These are phyloP conservation scores for Melanerpes aurifrons DNA, from an alignment of 2,113 vertebrate species.

Conservation along the genomic window DNA sequence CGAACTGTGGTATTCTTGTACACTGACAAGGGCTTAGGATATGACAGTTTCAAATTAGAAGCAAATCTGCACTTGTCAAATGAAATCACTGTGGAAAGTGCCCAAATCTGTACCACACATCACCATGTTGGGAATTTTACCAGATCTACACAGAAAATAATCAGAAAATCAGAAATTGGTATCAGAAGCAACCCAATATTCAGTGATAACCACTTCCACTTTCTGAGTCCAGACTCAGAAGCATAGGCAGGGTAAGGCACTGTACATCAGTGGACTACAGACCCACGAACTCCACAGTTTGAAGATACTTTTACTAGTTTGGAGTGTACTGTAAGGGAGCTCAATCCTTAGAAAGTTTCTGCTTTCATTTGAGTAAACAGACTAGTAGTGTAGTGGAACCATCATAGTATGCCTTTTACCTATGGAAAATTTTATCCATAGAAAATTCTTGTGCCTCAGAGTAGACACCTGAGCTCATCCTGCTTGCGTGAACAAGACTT, in stretches of 20 bases:
- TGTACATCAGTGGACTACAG: neutral
- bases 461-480: neutral
- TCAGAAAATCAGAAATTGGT: too few species aligned
- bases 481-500: neutral
- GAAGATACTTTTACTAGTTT: too few species aligned
- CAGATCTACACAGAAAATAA: neutral
- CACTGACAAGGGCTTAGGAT: rapidly evolving
- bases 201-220: neutral
- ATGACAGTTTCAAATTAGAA: neutral
- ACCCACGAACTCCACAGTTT: rapidly evolving
- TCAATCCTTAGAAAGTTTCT: neutral
- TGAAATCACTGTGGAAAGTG: rapidly evolving
- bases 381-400: neutral
- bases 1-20: rapidly evolving
- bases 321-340: neutral
- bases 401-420: neutral
- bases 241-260: rapidly evolving
- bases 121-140: rapidly evolving
- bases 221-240: neutral
- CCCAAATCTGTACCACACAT: rapidly evolving
- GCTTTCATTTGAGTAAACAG: neutral
- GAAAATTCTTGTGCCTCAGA: neutral
- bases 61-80: rapidly evolving
- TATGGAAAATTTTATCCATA: rapidly evolving
- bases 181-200: neutral